These are phyloP conservation scores for Zaprionus gabonicus DNA, from an alignment of 1,140 invertebrate genomes.

Conservation along the genomic window DNA sequence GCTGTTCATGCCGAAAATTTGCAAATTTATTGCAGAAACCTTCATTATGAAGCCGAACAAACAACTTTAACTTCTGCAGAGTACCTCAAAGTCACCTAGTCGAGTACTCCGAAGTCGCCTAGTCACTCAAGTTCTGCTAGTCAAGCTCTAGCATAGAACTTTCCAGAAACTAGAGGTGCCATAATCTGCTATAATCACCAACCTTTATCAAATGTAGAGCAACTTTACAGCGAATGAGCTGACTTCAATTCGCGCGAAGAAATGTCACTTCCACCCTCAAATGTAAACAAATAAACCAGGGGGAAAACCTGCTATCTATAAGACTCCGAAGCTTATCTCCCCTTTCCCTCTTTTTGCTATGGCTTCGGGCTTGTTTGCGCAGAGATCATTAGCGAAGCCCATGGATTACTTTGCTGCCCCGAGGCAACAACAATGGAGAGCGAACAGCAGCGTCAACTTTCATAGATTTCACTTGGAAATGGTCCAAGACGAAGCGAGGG, in stretches of 20 bases:
- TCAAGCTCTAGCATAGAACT: not conserved
- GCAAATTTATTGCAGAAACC: not conserved
- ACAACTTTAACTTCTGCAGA: not conserved
- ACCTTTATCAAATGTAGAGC: not conserved
- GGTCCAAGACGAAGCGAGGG: conserved; percentile 49
- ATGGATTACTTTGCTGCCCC: not conserved
- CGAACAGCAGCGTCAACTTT: conserved; percentile 58
- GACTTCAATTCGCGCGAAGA: not conserved
- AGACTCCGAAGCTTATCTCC: not conserved
- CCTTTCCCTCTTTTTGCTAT: not conserved
- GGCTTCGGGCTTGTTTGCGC: conserved; percentile 12
- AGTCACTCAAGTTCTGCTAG: not conserved
- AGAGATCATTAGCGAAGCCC: conserved; percentile 27
- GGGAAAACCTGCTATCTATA: conserved; percentile 5
- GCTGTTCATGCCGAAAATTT: not conserved
- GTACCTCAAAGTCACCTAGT: not conserved
- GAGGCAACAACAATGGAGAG: conserved; percentile 1
- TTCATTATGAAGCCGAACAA: too few relatives aligned
- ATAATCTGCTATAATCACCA: not conserved
- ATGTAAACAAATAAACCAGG: not conserved
- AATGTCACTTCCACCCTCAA: conserved; percentile 1
- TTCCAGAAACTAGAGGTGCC: not conserved
- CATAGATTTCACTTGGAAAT: conserved; percentile 83
- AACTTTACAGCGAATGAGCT: not conserved
- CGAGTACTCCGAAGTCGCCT: not conserved